phyloP scores from a whole-genome alignment of 2,113 vertebrate species.

The Tylochromis polylepis region DNA sequence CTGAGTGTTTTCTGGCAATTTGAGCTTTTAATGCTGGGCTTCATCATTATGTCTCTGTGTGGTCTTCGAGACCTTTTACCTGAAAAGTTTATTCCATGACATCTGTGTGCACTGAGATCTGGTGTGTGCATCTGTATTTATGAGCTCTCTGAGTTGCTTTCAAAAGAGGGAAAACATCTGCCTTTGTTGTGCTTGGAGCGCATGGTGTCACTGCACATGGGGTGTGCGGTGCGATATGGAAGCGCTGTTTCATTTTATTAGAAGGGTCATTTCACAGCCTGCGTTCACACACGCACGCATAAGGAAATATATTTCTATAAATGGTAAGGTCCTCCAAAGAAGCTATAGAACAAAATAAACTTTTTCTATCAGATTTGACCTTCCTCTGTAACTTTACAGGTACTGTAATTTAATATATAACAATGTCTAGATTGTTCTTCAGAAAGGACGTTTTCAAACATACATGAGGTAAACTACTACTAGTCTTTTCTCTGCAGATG shows the following conservation, averaged over 20 bases:
- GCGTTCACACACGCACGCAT: background rate
- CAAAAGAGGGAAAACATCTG: constrained; percentile 45
- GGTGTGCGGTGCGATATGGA: background rate
- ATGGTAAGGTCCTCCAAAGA: background rate
- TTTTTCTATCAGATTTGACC: background rate
- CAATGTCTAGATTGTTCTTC: background rate
- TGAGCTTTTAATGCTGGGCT: background rate
- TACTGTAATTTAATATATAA: background rate
- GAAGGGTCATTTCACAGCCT: background rate
- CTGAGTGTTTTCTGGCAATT: background rate
- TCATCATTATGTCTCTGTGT: constrained; percentile 16
- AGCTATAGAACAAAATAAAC: background rate
- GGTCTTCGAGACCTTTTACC: constrained; percentile 23
- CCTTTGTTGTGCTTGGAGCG: constrained; percentile 32
- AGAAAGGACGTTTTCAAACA: background rate
- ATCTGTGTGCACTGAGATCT: constrained; percentile 4
- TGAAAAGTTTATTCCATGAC: constrained; percentile 11
- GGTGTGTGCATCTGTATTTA: constrained; percentile 47
- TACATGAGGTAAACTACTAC: background rate
- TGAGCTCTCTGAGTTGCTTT: constrained; percentile 38
- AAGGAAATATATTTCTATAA: background rate
- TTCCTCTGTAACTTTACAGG: background rate
- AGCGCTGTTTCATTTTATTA: background rate
- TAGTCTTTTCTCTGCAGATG: background rate
- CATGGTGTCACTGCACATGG: constrained; percentile 13